Conservation (phyloP, 2,888 invertebrate species). For the Cetonia aurata region DNA sequence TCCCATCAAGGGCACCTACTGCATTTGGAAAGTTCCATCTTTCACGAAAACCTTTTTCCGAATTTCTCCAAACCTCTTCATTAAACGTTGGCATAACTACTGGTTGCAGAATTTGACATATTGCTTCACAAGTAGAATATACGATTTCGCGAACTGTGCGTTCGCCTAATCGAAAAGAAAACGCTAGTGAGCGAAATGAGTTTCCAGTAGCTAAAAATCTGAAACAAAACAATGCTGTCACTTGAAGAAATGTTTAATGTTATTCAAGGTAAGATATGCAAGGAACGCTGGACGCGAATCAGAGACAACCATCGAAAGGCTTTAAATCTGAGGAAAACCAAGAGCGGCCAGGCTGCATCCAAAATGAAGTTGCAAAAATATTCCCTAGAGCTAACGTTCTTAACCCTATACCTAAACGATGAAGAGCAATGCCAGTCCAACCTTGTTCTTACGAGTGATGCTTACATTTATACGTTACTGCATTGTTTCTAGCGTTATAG, state of each 20-base stretch:
- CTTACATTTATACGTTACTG: too few species aligned
- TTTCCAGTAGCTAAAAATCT: slow-evolving; percentile 54
- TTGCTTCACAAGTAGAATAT: slow-evolving; percentile 48
- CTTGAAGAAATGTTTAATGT: slow-evolving; percentile 3
- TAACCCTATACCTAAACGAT: slow-evolving; percentile 25
- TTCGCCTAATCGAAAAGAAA: slow-evolving; percentile 51
- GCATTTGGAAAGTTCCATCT: neutral
- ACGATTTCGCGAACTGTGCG: slow-evolving; percentile 50
- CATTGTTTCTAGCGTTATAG: too few species aligned
- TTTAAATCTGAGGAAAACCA: slow-evolving; percentile 28
- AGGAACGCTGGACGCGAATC: slow-evolving; percentile 28
- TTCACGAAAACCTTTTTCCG: slow-evolving; percentile 38
- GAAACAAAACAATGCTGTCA: slow-evolving; percentile 41
- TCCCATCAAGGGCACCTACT: slow-evolving; percentile 44
- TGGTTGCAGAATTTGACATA: slow-evolving; percentile 48
- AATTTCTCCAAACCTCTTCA: slow-evolving; percentile 49
- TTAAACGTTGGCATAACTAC: slow-evolving; percentile 50
- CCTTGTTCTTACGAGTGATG: slow-evolving; percentile 21
- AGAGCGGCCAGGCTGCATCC: slow-evolving; percentile 32
- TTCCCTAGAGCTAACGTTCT: slow-evolving; percentile 20
- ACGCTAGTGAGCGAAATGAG: slow-evolving; percentile 52
- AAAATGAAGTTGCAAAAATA: slow-evolving; percentile 30
- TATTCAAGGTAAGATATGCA: slow-evolving; percentile 31
- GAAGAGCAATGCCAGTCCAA: slow-evolving; percentile 23
- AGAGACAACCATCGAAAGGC: slow-evolving; percentile 34